These are phyloP conservation scores for Agrochola macilenta DNA, from an alignment of 2,888 invertebrate genomes.

Conservation along the genomic window DNA sequence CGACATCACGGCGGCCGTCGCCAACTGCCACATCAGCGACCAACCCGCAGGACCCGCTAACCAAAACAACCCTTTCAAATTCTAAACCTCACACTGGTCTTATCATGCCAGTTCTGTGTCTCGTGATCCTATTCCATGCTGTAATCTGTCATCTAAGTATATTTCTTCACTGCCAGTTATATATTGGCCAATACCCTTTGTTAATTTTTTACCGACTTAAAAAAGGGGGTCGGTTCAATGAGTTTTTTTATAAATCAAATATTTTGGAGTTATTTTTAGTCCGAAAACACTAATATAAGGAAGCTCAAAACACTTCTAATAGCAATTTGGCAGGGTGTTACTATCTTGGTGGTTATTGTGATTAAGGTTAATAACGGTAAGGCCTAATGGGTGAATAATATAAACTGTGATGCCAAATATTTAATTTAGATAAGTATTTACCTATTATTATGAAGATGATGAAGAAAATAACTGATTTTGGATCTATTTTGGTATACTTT, in stretches of 20 bases:
- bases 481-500: slow-evolving; percentile 49
- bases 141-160: neutral
- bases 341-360: neutral
- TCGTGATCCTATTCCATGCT: neutral
- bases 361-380: neutral
- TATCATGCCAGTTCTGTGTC: neutral
- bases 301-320: slow-evolving; percentile 3
- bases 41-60: neutral
- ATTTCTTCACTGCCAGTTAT: slow-evolving; percentile 2
- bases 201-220: neutral
- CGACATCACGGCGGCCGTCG: slow-evolving; percentile 36
- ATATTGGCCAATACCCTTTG: neutral
- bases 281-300: slow-evolving; percentile 11
- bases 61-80: slow-evolving; percentile 12
- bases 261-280: slow-evolving; percentile 19
- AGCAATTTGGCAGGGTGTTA: slow-evolving; percentile 16
- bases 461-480: slow-evolving; percentile 33
- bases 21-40: slow-evolving; percentile 33
- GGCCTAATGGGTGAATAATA: slow-evolving; percentile 8
- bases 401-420: slow-evolving; percentile 46
- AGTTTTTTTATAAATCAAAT: neutral
- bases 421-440: slow-evolving; percentile 35
- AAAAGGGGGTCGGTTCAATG: neutral
- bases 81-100: neutral
- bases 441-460: slow-evolving; percentile 5